Percentiles rank a stretch among this genome's conserved stretches.
Conservation (phyloP, 2,888 invertebrate genomes). For the Phalera bucephala region DNA sequence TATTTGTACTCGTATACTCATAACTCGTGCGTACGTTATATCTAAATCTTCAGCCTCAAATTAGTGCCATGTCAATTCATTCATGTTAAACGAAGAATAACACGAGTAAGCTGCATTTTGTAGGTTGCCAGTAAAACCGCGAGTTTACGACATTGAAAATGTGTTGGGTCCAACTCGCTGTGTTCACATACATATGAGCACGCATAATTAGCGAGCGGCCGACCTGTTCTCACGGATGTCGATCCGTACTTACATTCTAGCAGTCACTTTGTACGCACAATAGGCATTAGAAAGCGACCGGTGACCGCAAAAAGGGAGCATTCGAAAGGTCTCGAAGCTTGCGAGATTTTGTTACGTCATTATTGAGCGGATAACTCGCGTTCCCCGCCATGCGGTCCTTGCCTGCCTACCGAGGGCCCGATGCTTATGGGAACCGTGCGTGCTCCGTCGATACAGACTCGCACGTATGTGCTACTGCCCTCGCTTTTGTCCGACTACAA, state of each 20-base stretch:
- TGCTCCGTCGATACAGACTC: conserved; percentile 37
- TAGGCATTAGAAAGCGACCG: conserved; percentile 76
- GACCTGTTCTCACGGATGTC: conserved; percentile 69
- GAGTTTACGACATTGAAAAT: neutral
- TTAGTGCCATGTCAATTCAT: neutral
- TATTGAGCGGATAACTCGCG: conserved; percentile 54
- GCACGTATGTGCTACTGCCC: conserved; percentile 60
- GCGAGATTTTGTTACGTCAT: conserved; percentile 74
- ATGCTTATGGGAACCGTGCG: conserved; percentile 42
- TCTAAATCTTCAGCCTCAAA: neutral
- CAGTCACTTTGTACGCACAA: conserved; percentile 66
- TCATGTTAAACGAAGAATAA: neutral
- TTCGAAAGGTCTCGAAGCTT: conserved; percentile 70
- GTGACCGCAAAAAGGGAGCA: conserved; percentile 78
- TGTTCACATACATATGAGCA: conserved; percentile 22
- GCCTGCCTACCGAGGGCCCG: conserved; percentile 31
- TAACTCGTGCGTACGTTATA: neutral
- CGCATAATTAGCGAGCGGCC: conserved; percentile 49
- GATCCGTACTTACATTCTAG: conserved; percentile 58
- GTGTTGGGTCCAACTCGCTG: neutral
- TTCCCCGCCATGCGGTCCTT: conserved; percentile 40
- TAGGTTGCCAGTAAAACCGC: neutral
- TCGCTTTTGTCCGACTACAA: conserved; percentile 57
- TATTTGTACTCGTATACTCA: neutral
- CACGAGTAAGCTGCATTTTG: too few species aligned